Evolutionary conservation across 1,140 invertebrate genomes (phyloP).

Genomic region (Bombus sylvicola): DNA sequence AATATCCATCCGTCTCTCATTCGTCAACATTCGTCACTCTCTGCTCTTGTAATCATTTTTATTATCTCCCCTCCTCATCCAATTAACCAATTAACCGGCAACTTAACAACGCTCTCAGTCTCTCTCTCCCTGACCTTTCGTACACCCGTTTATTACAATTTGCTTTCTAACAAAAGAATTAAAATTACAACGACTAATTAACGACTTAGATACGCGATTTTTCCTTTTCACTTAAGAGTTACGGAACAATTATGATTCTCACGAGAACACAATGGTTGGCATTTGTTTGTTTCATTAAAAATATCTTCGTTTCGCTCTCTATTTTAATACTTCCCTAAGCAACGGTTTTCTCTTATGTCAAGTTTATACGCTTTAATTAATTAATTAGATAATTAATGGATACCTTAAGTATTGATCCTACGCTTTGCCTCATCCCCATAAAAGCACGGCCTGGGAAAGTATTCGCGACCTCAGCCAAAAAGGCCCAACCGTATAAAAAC

Average conservation of each 20-base stretch:
- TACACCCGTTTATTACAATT: conserved; percentile 21
- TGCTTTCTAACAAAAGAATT: conserved; percentile 68
- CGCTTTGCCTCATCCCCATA: conserved; percentile 28
- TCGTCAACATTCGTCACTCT: not conserved
- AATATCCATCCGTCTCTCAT: not conserved
- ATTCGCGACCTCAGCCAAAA: not conserved
- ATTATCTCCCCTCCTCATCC: not conserved
- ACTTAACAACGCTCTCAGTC: conserved; percentile 28
- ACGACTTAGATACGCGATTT: conserved; percentile 73
- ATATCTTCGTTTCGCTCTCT: conserved; percentile 65
- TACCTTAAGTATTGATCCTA: conserved; percentile 72
- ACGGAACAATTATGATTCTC: conserved; percentile 76
- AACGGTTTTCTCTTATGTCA: conserved; percentile 66
- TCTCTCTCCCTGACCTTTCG: conserved; percentile 9
- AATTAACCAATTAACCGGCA: conserved; percentile 6
- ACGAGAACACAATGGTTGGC: conserved; percentile 79
- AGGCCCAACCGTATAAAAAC: conserved; percentile 13
- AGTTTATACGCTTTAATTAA: conserved; percentile 72
- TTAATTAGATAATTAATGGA: conserved; percentile 73
- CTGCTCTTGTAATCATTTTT: not conserved
- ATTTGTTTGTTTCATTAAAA: conserved; percentile 72
- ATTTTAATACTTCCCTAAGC: conserved; percentile 65
- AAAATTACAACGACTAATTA: conserved; percentile 74
- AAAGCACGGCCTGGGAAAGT: not conserved
- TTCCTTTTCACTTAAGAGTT: conserved; percentile 66